Evolutionary conservation across 2,888 invertebrate species (phyloP).

Genomic region (Dugesia japonica): DNA sequence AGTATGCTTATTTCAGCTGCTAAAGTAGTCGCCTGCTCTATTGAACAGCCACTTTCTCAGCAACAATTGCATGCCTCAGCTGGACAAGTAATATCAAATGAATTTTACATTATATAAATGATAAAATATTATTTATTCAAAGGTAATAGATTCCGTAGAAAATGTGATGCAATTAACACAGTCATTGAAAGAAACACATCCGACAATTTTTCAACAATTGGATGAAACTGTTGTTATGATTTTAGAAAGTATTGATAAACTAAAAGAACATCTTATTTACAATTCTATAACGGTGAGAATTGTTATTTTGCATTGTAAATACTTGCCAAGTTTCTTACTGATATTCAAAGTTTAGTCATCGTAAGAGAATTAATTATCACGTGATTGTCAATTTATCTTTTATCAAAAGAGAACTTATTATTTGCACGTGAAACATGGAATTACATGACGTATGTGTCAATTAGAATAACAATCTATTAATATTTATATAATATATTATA

Average conservation of each 20-base stretch:
- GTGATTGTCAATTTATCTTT: too few relatives aligned
- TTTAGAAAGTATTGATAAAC: neutral
- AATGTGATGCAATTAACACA: neutral
- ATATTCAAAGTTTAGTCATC: too few relatives aligned
- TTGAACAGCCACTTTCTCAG: constrained; percentile 54
- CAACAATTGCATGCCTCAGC: constrained; percentile 80
- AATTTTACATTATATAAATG: too few relatives aligned
- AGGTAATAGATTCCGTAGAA: neutral
- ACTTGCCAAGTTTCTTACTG: too few relatives aligned
- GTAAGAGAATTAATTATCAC: too few relatives aligned
- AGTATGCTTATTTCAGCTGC: constrained; percentile 92
- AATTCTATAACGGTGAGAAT: neutral
- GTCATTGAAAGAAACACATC: neutral
- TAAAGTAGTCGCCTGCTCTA: constrained; percentile 58
- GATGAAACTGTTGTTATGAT: neutral
- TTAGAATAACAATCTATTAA: too few relatives aligned
- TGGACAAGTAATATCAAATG: constrained; percentile 57
- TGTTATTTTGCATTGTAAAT: neutral
- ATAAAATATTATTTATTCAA: neutral
- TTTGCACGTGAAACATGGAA: too few relatives aligned
- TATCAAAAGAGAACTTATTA: too few relatives aligned
- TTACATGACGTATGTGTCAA: too few relatives aligned
- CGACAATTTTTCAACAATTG: neutral
- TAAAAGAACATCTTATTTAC: neutral
- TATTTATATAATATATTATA: too few relatives aligned